phyloP scores from a whole-genome alignment of 2,888 invertebrate genomes.

The Ochropleura leucogaster region DNA sequence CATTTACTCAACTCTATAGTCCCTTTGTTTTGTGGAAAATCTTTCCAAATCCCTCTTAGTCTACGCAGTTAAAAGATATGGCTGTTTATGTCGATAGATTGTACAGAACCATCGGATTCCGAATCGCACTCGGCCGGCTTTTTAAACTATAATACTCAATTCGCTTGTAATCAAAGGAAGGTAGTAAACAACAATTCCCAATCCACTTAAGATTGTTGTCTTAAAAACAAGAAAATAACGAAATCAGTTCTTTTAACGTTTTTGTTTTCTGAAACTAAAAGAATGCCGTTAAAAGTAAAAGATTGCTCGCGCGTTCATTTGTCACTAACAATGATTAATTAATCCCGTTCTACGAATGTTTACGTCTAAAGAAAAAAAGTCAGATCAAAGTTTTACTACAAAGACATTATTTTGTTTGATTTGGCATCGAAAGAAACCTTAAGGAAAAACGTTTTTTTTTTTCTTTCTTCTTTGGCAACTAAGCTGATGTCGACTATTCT shows the following conservation, averaged over 20 bases:
- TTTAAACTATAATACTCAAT: no score
- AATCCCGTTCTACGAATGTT: slow-evolving; percentile 14
- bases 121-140: no score
- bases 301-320: slow-evolving; percentile 8
- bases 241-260: neutral
- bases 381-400: slow-evolving; percentile 17
- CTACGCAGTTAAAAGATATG: no score
- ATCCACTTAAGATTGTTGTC: neutral
- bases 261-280: neutral
- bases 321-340: slow-evolving; percentile 37
- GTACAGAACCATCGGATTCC: no score
- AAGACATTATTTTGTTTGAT: slow-evolving; percentile 22
- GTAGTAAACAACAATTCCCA: neutral
- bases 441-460: no score
- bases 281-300: slow-evolving; percentile 10
- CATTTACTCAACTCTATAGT: no score
- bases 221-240: neutral
- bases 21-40: no score
- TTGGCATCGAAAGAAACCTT: slow-evolving; percentile 5
- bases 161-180: no score
- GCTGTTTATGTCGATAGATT: no score
- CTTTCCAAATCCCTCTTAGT: no score
- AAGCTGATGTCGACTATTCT: no score
- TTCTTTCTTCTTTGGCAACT: no score
- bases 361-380: slow-evolving; percentile 5